Percentiles rank a stretch among this genome's conserved stretches.
Evolutionary conservation across 64 coral and sea anemone genomes (phyloP).

Genomic region (Trachythela sp.): DNA sequence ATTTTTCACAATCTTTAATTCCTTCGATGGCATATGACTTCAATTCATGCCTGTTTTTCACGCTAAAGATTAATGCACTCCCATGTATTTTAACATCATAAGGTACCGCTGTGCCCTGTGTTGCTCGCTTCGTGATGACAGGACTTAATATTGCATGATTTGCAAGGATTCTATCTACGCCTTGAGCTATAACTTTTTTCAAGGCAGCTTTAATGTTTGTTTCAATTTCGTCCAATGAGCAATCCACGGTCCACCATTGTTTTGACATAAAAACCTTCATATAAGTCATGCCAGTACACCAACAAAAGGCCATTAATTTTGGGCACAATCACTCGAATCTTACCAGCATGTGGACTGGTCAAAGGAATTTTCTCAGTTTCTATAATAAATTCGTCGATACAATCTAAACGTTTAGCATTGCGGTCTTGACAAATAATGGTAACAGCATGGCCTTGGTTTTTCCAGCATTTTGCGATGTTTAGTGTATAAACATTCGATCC

Average conservation of each 20-base stretch:
- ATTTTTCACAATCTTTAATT: constrained; percentile 45
- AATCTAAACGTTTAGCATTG: constrained; percentile 59
- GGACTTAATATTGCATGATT: constrained; percentile 80
- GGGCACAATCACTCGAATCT: constrained; percentile 68
- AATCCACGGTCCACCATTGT: constrained; percentile 76
- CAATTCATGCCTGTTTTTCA: constrained; percentile 67
- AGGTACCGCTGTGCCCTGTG: constrained; percentile 42
- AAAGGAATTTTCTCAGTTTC: constrained; percentile 60
- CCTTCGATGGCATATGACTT: constrained; percentile 75
- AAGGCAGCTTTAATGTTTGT: constrained; percentile 76
- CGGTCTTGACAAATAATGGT: constrained; percentile 88
- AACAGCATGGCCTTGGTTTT: constrained; percentile 76
- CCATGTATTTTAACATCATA: constrained; percentile 85
- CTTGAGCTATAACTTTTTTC: constrained; percentile 69
- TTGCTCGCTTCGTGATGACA: constrained; percentile 74
- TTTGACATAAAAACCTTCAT: constrained; percentile 74
- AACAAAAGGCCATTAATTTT: constrained; percentile 81
- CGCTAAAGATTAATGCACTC: constrained; percentile 76
- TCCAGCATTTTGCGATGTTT: constrained; percentile 83
- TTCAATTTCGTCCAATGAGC: constrained; percentile 81
- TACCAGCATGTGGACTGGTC: constrained; percentile 46
- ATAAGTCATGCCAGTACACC: constrained; percentile 83
- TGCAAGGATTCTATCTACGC: constrained; percentile 74
- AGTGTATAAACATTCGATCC: constrained; percentile 88
- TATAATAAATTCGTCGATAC: constrained; percentile 69